Evolutionary conservation across 2,113 vertebrate genomes (phyloP).

Genomic region (Reinhardtius hippoglossoides): DNA sequence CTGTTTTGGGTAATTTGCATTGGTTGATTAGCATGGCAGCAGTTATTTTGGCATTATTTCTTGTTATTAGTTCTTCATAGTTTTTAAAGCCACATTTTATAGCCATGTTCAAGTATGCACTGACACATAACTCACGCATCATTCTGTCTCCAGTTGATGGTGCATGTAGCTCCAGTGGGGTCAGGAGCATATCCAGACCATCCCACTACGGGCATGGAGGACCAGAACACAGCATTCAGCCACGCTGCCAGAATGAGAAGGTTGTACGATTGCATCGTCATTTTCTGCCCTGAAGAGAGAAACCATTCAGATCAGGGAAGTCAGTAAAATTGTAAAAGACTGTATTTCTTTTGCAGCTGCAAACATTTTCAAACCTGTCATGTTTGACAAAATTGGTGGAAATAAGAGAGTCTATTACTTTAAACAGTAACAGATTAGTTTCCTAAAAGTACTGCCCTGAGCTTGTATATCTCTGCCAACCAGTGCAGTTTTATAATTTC

Average conservation of each 20-base stretch:
- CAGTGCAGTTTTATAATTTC: no score
- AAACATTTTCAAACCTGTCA: not conserved
- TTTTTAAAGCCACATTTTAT: not conserved
- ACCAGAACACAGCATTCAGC: conserved; percentile 97
- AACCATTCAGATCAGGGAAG: not conserved
- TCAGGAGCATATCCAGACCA: conserved; percentile 96
- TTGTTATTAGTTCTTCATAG: no score
- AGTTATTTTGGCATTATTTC: no score
- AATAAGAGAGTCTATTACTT: no score
- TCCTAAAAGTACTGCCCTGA: no score
- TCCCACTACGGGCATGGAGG: conserved; percentile 90
- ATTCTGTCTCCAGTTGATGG: conserved; percentile 95
- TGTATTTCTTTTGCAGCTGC: not conserved
- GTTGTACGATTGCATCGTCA: conserved; percentile 86
- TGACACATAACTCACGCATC: conserved; percentile 84
- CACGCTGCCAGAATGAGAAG: conserved; percentile 90
- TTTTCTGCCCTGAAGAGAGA: conserved; percentile 87
- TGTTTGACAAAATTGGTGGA: not conserved
- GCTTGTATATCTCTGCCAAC: no score
- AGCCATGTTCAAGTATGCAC: not conserved
- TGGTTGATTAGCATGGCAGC: not conserved
- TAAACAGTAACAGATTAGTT: no score
- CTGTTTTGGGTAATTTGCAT: no score
- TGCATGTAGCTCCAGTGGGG: conserved; percentile 96
- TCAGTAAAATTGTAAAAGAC: not conserved